Evolutionary conservation across 2,113 vertebrate genomes (phyloP).

Genomic region (Rhinoderma darwinii): DNA sequence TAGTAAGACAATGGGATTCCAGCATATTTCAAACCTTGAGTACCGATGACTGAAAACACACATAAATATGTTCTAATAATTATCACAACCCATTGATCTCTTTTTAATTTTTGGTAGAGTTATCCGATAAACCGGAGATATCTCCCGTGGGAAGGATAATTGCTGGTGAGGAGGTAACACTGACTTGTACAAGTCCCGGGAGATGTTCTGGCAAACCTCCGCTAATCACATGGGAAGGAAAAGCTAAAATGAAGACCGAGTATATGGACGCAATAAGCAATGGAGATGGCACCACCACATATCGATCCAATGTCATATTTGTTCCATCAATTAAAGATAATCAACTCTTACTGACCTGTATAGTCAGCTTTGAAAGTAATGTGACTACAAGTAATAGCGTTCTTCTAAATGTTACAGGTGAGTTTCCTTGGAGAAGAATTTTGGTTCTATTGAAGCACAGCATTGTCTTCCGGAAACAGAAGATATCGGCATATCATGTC

Average conservation of each 20-base stretch:
- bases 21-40: too few species aligned
- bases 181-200: conserved; percentile 17
- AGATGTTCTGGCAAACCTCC: conserved; percentile 19
- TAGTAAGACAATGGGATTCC: too few species aligned
- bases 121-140: not conserved
- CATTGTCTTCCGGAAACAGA: too few species aligned
- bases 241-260: not conserved
- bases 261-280: not conserved
- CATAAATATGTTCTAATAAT: too few species aligned
- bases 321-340: not conserved
- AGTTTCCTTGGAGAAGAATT: not conserved
- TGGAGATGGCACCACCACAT: not conserved
- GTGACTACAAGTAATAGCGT: not conserved
- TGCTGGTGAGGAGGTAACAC: not conserved
- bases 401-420: not conserved
- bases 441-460: not conserved
- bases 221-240: conserved; percentile 9
- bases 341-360: not conserved
- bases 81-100: too few species aligned
- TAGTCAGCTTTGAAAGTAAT: not conserved
- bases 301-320: conserved; percentile 19
- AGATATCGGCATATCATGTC: too few species aligned
- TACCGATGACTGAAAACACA: too few species aligned
- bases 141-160: not conserved
- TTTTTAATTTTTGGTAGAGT: not conserved